Conservation (phyloP, 2,113 vertebrate genomes). For the Bufo bufo region DNA sequence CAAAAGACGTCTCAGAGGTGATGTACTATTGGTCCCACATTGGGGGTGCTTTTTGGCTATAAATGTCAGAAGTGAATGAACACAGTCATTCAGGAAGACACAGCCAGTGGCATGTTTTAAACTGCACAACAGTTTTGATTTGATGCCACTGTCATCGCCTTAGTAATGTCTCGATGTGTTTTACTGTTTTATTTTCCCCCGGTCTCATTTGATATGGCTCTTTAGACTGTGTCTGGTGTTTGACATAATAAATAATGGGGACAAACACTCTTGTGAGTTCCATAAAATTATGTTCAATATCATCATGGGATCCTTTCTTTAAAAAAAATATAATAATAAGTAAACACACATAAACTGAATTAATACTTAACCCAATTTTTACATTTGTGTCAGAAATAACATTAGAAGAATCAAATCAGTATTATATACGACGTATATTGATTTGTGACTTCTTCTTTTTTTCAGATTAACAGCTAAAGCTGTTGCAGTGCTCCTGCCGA, state of each 20-base stretch:
- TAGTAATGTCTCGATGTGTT: conserved; percentile 47
- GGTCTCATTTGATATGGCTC: conserved; percentile 24
- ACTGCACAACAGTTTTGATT: conserved; percentile 54
- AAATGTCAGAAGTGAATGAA: conserved; percentile 58
- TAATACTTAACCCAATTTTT: background rate
- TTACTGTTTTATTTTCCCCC: conserved; percentile 47
- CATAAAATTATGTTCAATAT: background rate
- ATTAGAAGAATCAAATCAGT: background rate
- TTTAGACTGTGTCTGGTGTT: conserved; percentile 31
- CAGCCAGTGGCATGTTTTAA: conserved; percentile 57
- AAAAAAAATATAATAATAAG: no score
- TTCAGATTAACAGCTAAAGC: conserved; percentile 90
- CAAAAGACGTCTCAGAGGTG: conserved; percentile 21
- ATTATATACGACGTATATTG: background rate
- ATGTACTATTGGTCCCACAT: conserved; percentile 39
- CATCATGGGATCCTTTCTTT: background rate
- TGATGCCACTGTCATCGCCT: conserved; percentile 51
- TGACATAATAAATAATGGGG: conserved; percentile 23
- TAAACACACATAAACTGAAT: background rate
- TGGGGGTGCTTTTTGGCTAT: conserved; percentile 43
- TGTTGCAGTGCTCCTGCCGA: conserved; percentile 91
- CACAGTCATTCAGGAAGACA: conserved; percentile 54
- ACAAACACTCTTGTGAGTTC: background rate
- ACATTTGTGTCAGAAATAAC: background rate
- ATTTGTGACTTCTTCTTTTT: background rate